A percentile compares a stretch with the other conserved stretches of the same genome.
Conservation (phyloP, 2,113 vertebrate genomes). For the Pelecanus crispus region DNA sequence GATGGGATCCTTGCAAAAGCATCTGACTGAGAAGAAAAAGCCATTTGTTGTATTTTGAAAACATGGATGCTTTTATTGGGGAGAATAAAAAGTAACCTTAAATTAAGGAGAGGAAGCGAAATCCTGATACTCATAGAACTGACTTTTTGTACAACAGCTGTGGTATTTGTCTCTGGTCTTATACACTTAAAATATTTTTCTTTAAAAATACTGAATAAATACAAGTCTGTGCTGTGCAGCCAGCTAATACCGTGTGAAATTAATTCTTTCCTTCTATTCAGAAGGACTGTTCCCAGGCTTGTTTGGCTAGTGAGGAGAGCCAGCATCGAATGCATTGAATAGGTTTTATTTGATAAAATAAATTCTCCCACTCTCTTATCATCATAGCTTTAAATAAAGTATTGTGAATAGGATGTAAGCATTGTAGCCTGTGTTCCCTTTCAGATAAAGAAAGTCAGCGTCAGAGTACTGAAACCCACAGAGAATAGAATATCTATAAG, state of each 20-base stretch:
- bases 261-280: conserved; percentile 43
- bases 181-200: conserved; percentile 13
- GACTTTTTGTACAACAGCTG: background rate
- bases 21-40: background rate
- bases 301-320: conserved; percentile 34
- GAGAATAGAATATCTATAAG: conserved; percentile 5
- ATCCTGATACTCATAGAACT: background rate
- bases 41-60: background rate
- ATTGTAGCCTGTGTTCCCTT: conserved; percentile 39
- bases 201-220: conserved; percentile 23
- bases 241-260: conserved; percentile 36
- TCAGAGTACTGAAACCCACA: conserved; percentile 25
- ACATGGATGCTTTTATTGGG: background rate
- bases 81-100: background rate
- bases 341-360: conserved; percentile 56
- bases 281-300: conserved; percentile 9
- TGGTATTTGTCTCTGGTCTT: background rate
- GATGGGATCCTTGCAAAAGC: background rate
- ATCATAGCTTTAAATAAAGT: conserved; percentile 47
- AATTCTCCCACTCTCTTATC: conserved; percentile 54
- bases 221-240: background rate
- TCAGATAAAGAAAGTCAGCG: conserved; percentile 43
- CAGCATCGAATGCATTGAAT: conserved; percentile 25
- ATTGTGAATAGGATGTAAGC: conserved; percentile 52
- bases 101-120: background rate